phyloP scores from a whole-genome alignment of 1,140 invertebrate genomes.

The Anastrepha obliqua region DNA sequence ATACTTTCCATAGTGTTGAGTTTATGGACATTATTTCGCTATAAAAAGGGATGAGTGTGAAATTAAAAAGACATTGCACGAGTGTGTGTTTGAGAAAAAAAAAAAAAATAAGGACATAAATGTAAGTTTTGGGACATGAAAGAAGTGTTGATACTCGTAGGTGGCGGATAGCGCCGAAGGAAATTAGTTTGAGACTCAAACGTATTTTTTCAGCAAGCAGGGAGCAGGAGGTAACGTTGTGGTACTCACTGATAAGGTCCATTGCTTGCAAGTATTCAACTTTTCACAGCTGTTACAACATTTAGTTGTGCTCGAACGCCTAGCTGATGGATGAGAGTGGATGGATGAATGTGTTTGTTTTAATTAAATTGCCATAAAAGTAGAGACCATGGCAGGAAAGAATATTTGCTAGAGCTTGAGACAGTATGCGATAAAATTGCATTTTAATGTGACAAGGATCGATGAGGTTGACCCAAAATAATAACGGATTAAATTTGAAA shows the following conservation, averaged over 20 bases:
- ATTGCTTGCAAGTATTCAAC: neutral
- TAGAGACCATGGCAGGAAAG: neutral
- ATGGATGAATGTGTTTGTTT: neutral
- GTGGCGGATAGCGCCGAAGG: too few species aligned
- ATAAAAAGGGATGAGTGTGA: neutral
- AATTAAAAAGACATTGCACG: neutral
- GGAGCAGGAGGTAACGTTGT: too few species aligned
- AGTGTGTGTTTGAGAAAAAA: too few species aligned
- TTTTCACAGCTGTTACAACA: neutral
- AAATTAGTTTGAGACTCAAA: too few species aligned
- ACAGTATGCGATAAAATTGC: neutral
- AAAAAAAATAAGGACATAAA: too few species aligned
- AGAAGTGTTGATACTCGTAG: too few species aligned
- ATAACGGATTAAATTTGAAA: neutral
- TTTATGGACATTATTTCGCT: neutral
- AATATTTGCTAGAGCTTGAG: too few species aligned
- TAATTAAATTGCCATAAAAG: neutral
- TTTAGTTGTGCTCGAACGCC: neutral
- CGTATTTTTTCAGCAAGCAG: too few species aligned
- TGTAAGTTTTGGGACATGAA: too few species aligned
- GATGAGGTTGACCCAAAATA: neutral
- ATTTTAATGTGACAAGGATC: conserved; percentile 31
- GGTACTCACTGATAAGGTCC: neutral
- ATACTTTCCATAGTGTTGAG: neutral
- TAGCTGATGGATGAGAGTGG: neutral